A percentile compares a stretch with the other conserved stretches of the same genome.
phyloP scores from a whole-genome alignment of 2,888 invertebrate species.

The Crematogaster levior region DNA sequence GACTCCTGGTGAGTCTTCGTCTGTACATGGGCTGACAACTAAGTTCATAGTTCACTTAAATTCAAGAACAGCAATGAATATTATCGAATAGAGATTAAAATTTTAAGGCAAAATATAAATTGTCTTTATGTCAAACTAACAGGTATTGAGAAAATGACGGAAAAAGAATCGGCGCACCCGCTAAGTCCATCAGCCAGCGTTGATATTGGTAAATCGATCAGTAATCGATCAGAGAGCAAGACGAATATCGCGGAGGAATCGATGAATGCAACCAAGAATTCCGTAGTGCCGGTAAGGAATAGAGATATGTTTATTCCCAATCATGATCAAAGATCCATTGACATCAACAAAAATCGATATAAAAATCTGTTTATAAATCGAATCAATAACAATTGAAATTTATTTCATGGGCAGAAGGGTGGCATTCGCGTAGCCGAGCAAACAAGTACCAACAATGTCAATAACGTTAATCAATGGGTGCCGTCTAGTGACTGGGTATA shows the following conservation, averaged over 20 bases:
- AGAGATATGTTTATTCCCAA: neutral
- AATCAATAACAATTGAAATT: neutral
- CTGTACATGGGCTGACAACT: neutral
- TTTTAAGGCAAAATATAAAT: neutral
- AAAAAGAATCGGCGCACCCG: slow-evolving; percentile 96
- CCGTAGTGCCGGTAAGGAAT: slow-evolving; percentile 83
- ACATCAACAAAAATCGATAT: neutral
- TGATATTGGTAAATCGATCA: slow-evolving; percentile 72
- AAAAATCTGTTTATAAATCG: neutral
- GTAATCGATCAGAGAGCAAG: slow-evolving; percentile 68
- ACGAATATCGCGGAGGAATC: slow-evolving; percentile 70
- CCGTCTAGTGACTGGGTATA: slow-evolving; percentile 98
- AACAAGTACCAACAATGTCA: slow-evolving; percentile 70
- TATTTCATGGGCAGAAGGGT: slow-evolving; percentile 86
- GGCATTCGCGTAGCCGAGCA: slow-evolving; percentile 88
- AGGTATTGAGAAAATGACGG: slow-evolving; percentile 97
- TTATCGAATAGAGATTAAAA: neutral
- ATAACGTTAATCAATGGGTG: slow-evolving; percentile 89
- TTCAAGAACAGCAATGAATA: neutral
- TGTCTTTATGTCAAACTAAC: slow-evolving; percentile 13
- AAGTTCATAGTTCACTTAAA: neutral
- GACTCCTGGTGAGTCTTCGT: slow-evolving; percentile 90
- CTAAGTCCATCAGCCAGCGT: slow-evolving; percentile 81
- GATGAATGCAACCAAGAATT: slow-evolving; percentile 71
- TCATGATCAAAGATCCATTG: neutral